Evolutionary conservation across 1,140 invertebrate genomes (phyloP).

Genomic region (Tribolium castaneum): DNA sequence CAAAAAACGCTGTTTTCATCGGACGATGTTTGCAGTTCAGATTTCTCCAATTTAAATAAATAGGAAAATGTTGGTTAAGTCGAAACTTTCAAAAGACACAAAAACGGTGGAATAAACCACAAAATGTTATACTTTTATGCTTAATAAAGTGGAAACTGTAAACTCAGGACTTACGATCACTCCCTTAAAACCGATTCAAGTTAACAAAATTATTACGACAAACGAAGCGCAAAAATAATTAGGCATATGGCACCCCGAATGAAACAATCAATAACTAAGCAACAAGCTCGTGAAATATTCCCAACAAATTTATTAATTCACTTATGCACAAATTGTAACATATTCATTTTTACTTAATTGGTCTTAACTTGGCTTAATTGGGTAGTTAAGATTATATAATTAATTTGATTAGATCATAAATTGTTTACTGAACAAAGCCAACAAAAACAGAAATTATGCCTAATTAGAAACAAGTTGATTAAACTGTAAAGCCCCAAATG

Average conservation of each 20-base stretch:
- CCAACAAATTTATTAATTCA: neutral
- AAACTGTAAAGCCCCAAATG: neutral
- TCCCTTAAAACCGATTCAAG: neutral
- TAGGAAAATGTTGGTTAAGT: conserved; percentile 8
- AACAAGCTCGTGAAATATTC: neutral
- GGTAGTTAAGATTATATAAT: conserved; percentile 21
- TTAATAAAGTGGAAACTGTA: conserved; percentile 9
- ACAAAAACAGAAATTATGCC: conserved; percentile 3
- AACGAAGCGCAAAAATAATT: neutral
- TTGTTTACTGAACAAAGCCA: conserved; percentile 8
- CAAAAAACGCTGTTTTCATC: neutral
- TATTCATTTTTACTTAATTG: conserved; percentile 19
- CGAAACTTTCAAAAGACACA: conserved; percentile 26
- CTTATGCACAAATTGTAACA: neutral
- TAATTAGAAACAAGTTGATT: neutral
- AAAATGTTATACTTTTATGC: conserved; percentile 5
- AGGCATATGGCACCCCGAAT: neutral
- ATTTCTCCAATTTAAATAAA: conserved; percentile 28
- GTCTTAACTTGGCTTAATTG: conserved; percentile 1
- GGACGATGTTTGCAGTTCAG: neutral
- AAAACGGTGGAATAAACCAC: conserved; percentile 20
- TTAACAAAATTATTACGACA: neutral
- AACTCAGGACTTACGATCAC: neutral
- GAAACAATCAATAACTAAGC: neutral
- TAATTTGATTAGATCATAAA: neutral